phyloP scores from a whole-genome alignment of 1,140 invertebrate species.

The Drosophila erecta region DNA sequence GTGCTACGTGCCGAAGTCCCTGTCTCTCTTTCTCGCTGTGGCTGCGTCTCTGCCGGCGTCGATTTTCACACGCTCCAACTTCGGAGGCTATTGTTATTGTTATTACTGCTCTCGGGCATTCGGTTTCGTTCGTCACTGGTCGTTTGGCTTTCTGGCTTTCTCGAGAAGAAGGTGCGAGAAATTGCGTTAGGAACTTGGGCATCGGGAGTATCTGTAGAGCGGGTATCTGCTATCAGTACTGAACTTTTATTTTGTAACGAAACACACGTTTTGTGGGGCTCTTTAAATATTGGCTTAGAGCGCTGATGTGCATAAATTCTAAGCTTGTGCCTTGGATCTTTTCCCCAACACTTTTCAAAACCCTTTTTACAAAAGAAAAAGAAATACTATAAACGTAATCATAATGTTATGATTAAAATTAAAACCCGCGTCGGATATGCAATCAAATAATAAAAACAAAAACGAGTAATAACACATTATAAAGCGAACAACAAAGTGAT shows the following conservation, averaged over 20 bases:
- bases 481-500: background rate
- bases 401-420: background rate
- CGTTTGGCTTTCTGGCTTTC: constrained; percentile 23
- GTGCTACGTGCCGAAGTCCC: constrained; percentile 46
- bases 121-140: constrained; percentile 22
- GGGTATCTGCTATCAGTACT: constrained; percentile 1
- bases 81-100: constrained; percentile 7
- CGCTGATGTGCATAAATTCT: background rate
- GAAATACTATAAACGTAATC: too few species aligned
- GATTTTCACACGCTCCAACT: constrained; percentile 57
- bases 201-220: background rate
- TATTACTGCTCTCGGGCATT: constrained; percentile 17
- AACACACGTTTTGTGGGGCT: background rate
- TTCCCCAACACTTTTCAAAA: background rate
- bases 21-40: constrained; percentile 20
- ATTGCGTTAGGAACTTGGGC: background rate
- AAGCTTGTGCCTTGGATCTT: background rate
- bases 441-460: background rate
- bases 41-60: constrained; percentile 33
- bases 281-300: background rate
- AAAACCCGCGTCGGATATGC: too few species aligned
- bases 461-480: background rate
- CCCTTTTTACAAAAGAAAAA: too few species aligned
- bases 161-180: background rate
- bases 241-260: background rate